Evolutionary conservation across 2,113 vertebrate genomes (phyloP).

Genomic region (Solea senegalensis): DNA sequence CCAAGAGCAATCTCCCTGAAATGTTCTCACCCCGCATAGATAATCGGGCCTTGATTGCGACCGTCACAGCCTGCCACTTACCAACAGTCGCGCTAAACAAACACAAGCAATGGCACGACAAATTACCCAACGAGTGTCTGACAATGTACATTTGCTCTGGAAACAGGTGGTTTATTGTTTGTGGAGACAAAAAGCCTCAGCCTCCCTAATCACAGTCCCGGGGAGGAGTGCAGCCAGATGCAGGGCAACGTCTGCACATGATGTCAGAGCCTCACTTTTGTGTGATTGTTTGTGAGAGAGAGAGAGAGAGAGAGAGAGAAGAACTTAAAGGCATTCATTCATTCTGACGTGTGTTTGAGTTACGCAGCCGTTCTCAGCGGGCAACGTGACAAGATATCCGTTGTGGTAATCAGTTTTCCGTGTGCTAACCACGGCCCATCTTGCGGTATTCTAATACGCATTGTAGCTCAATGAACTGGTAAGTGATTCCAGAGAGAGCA

Average conservation of each 20-base stretch:
- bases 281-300: not conserved
- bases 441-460: conserved; percentile 1
- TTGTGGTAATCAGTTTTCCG: conserved; percentile 40
- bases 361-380: conserved; percentile 9
- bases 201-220: conserved; percentile 12
- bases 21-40: conserved; percentile 36
- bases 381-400: not conserved
- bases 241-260: conserved; percentile 10
- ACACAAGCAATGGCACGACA: conserved; percentile 3
- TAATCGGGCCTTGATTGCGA: conserved; percentile 59
- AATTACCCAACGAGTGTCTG: conserved; percentile 45
- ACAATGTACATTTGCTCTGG: conserved; percentile 9
- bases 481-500: conserved; percentile 20
- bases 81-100: conserved; percentile 6
- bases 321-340: conserved; percentile 27
- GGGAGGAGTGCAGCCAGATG: conserved; percentile 34
- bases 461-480: conserved; percentile 4
- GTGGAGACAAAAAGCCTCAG: conserved; percentile 40
- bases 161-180: conserved; percentile 67
- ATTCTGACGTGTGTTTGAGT: not conserved
- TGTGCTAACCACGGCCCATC: conserved; percentile 28
- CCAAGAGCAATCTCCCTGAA: conserved; percentile 40
- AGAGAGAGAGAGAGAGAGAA: not conserved
- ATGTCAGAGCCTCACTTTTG: conserved; percentile 27
- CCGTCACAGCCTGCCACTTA: conserved; percentile 29